Evolutionary conservation across 2,113 vertebrate species (phyloP), one percentile per base, ranked within the genome.

Genomic region (Chaetorhynchus papuensis): DNA sequence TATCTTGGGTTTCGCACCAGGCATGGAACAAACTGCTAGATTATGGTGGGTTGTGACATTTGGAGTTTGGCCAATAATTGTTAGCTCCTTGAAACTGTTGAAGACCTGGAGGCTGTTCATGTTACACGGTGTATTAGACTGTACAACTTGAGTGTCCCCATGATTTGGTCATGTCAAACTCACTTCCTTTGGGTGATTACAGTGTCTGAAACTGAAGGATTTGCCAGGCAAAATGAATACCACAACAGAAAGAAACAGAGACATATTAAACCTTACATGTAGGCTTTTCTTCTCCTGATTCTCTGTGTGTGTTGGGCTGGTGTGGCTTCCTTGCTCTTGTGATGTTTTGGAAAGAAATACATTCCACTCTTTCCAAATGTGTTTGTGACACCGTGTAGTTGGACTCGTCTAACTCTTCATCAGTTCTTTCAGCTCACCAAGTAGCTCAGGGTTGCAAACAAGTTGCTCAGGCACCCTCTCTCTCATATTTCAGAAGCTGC

Each of bases 401-500:
- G 86, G 52, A 37, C 30, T 61, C 1, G 0, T 85, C 66, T 52
- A 66, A 9, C 15, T 83, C 20, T 82, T 72, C 53, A 59, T 56
- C 4, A 3, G 15, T 88, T 76, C 71, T 90, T 60, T 77, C 33
- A 93, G 31, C 60, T 85, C 63, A 69, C 35, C 33, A 71, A 81
- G 75, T 89, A 90, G 83, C 68, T 95, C 59, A 66, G 35, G 26
- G 71, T 87, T 94, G 88, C 81, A 85, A 93, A 65, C 59, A 78
- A 90, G 90, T 77, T 86, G 33, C 85, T 95, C 39, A 76, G 82
- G 45, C 64, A 19, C 88, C 75, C 7, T 54, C 23, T 35, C 69
- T 28, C 88, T 94, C 2, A 3, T 84, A 30, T 96, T 87, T 94
- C 83, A 88, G 69, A 93, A 96, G 95, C 77, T 71, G 53, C 72